Evolutionary conservation across 2,113 vertebrate genomes (phyloP).

Genomic region (Cariama cristata): DNA sequence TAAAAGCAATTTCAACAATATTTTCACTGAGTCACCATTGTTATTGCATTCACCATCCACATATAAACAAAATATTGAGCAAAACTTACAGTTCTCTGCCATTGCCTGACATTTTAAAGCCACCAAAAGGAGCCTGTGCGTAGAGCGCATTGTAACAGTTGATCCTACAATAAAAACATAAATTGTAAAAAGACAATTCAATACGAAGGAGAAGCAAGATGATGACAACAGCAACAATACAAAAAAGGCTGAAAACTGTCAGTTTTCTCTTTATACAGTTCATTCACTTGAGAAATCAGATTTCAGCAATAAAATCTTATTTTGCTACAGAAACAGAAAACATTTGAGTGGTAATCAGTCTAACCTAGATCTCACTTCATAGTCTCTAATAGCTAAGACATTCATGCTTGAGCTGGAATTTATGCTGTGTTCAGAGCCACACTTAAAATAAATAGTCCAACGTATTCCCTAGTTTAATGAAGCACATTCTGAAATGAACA

Average conservation of each 20-base stretch:
- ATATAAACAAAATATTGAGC: neutral
- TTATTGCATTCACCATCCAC: neutral
- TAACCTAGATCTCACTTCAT: neutral
- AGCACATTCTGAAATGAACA: neutral
- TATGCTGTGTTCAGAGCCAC: neutral
- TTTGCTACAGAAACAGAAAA: constrained; percentile 3
- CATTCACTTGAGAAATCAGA: neutral
- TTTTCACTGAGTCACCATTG: neutral
- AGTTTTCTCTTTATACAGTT: neutral
- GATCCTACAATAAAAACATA: constrained; percentile 81
- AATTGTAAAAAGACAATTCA: neutral
- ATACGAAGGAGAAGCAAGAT: neutral
- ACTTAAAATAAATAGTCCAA: neutral
- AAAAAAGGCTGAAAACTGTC: neutral
- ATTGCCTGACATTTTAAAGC: constrained; percentile 96
- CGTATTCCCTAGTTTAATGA: neutral
- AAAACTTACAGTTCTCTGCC: constrained; percentile 94
- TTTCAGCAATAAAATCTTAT: constrained; percentile 11
- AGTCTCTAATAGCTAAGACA: neutral
- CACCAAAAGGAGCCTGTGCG: constrained; percentile 91
- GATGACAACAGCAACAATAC: neutral
- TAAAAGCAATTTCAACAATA: neutral
- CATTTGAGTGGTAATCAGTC: neutral
- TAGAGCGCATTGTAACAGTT: constrained; percentile 96
- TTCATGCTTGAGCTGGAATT: neutral